Base-by-base conservation (phyloP, 1,140 invertebrate species). In the Triops longicaudatus region DNA sequence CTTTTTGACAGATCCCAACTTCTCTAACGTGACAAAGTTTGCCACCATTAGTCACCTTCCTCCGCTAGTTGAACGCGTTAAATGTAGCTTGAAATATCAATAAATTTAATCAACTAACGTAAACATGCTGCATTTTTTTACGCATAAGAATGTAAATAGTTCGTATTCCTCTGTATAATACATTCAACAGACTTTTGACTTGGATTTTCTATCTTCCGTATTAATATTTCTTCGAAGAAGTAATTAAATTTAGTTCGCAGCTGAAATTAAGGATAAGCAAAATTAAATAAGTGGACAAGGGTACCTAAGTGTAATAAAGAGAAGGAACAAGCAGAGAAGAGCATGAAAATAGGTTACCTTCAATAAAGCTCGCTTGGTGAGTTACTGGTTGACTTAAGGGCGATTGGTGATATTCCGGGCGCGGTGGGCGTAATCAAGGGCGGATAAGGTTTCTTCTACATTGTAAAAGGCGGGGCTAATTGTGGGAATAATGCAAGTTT, bases 391-490 rank as follows among this genome's bases (percentile, higher is more conserved):
- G 11, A 97, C 87, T 84, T 97, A 95, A 0, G 97, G 97, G 81
- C 92, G 91, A 84, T 98, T 99, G 79, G 91, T 94, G 76, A 99
- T 98, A 81, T 97, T 96, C 85, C 96, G 97, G 0, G 97, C 97
- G 26, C 96, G 86, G 84, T 94, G 90, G 17, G 97, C 97, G 85
- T 99, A 99, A 81, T 98, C 97, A 73, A 99, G 83, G 0, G 97
- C 99, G 74, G 93, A 97, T 17, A 98, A 84, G 0, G 97, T 98
- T 85, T 98, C 97, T 84, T 98, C 93, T 27, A 95, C 82, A 83
- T 98, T 96, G 78, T 89, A 88, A 73, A 90, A 89, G 0, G 95
- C 91, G 0, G 96, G 96, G 0, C 95, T 98, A 26, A 98, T 89
- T 0, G 97, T 99, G 0, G 96, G 96, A 81, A 98, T 95, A 80